These are phyloP conservation scores for Caranx ignobilis DNA, from an alignment of 2,113 vertebrate genomes.

Conservation along the genomic window DNA sequence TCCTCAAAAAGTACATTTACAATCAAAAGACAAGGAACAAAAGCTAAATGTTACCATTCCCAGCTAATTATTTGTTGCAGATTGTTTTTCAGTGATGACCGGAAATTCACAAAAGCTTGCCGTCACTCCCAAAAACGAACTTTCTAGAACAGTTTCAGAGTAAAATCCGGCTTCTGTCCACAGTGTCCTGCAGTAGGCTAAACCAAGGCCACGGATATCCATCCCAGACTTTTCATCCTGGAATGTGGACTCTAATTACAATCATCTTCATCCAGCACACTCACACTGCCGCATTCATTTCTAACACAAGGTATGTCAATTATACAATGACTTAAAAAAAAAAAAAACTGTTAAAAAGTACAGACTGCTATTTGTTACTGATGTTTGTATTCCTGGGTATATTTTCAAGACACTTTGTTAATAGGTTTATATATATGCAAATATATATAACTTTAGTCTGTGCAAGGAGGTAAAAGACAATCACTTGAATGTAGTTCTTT, in stretches of 20 bases:
- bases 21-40: constrained; percentile 71
- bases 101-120: constrained; percentile 64
- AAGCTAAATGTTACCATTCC: constrained; percentile 58
- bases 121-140: constrained; percentile 37
- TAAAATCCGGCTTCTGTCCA: constrained; percentile 55
- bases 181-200: constrained; percentile 63
- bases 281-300: constrained; percentile 63
- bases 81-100: constrained; percentile 58
- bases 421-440: constrained; percentile 81
- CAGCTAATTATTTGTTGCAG: constrained; percentile 36
- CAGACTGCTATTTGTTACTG: constrained; percentile 82
- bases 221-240: constrained; percentile 76
- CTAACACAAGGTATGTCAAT: constrained; percentile 56
- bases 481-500: constrained; percentile 80
- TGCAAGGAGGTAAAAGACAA: constrained; percentile 86
- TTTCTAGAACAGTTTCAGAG: constrained; percentile 50
- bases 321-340: constrained; percentile 62
- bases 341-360: constrained; percentile 70
- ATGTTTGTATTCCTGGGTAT: constrained; percentile 84
- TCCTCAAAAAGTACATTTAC: constrained; percentile 75
- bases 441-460: constrained; percentile 83
- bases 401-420: constrained; percentile 86
- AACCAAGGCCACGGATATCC: constrained; percentile 80
- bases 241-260: constrained; percentile 79
- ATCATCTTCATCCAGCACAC: constrained; percentile 74